Conservation (phyloP, 1,140 invertebrate genomes). For the Psilanteris sp. region DNA sequence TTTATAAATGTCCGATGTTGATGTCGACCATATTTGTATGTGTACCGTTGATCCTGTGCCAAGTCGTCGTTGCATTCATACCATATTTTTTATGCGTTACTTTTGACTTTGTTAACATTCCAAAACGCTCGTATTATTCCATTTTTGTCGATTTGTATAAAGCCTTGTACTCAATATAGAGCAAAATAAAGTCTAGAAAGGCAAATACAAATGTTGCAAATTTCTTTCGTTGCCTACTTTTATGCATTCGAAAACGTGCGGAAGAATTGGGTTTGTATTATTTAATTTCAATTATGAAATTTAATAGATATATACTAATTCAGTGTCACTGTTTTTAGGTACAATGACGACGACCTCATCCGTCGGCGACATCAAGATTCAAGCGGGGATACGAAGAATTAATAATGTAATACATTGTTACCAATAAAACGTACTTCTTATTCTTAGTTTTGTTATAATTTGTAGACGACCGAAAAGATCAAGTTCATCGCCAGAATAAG, state of each 20-base stretch:
- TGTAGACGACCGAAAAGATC: conserved; percentile 23
- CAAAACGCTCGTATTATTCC: conserved; percentile 76
- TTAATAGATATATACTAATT: conserved; percentile 52
- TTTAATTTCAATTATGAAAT: not conserved
- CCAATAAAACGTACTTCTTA: conserved; percentile 5
- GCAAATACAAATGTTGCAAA: conserved; percentile 63
- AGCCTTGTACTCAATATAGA: conserved; percentile 79
- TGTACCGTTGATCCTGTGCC: conserved; percentile 26
- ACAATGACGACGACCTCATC: not conserved
- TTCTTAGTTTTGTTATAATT: conserved; percentile 3
- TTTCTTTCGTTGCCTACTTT: conserved; percentile 33
- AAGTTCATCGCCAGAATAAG: too few relatives aligned
- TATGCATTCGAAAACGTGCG: not conserved
- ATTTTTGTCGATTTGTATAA: conserved; percentile 76
- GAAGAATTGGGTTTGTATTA: conserved; percentile 10
- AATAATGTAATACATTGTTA: not conserved
- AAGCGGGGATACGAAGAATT: not conserved
- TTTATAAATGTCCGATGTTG: too few relatives aligned
- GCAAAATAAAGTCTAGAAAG: conserved; percentile 81
- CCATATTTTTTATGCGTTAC: conserved; percentile 53
- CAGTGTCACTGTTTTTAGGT: conserved; percentile 57
- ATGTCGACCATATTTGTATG: not conserved
- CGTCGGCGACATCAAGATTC: not conserved
- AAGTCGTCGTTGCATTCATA: conserved; percentile 48
- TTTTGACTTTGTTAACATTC: conserved; percentile 73